A percentile compares a stretch with the other conserved stretches of the same genome.
phyloP scores from a whole-genome alignment of 2,113 vertebrate genomes.

The Tetraodon nigroviridis region DNA sequence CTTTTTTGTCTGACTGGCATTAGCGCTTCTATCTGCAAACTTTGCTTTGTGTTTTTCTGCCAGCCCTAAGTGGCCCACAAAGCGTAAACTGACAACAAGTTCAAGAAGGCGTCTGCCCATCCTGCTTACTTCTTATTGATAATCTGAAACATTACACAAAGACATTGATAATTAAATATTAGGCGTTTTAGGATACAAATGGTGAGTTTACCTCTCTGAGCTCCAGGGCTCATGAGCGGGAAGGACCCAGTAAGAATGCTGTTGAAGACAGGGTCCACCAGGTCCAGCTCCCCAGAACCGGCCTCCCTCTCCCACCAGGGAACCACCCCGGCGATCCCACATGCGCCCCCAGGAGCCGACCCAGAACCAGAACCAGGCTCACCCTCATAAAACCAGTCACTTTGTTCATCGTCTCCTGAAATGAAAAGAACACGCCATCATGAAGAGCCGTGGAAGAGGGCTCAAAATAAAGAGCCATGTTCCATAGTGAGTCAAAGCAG shows the following conservation, averaged over 20 bases:
- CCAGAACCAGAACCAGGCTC: slow-evolving; percentile 75
- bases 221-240: slow-evolving; percentile 84
- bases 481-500: neutral
- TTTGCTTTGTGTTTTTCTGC: slow-evolving; percentile 11
- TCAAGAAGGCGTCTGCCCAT: neutral
- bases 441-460: neutral
- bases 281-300: slow-evolving; percentile 78
- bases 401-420: slow-evolving; percentile 94
- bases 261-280: slow-evolving; percentile 90
- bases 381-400: slow-evolving; percentile 96
- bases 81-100: slow-evolving; percentile 23
- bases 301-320: slow-evolving; percentile 96
- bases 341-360: slow-evolving; percentile 80
- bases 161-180: too few species aligned
- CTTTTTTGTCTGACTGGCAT: too few species aligned
- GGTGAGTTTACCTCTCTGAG: slow-evolving; percentile 81
- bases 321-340: slow-evolving; percentile 87
- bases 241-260: slow-evolving; percentile 93
- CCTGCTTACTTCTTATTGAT: neutral
- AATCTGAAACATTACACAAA: too few species aligned
- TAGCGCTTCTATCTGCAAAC: neutral
- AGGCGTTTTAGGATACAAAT: too few species aligned
- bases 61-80: slow-evolving; percentile 33
- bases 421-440: slow-evolving; percentile 16
- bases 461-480: neutral